Evolutionary conservation across 2,113 vertebrate genomes (phyloP).

Genomic region (Aegithalos caudatus): DNA sequence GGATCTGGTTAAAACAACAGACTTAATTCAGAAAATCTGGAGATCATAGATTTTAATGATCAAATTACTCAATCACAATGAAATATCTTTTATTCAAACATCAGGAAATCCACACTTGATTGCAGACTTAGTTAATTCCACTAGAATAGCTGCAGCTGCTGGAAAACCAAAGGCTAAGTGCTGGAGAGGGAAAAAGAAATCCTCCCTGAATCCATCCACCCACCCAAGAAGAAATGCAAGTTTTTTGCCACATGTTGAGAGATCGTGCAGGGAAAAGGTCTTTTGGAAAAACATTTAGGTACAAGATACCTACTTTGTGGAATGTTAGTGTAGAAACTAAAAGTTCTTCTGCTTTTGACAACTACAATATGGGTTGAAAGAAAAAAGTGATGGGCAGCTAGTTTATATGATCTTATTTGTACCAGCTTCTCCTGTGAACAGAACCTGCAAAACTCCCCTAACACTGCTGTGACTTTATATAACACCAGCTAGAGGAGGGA

Average conservation of each 20-base stretch:
- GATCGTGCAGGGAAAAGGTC: not conserved
- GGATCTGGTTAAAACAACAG: slow-evolving; percentile 20
- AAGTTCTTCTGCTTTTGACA: not conserved
- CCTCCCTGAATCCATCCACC: not conserved
- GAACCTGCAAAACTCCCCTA: not conserved
- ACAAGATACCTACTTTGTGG: not conserved
- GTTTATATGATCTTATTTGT: not conserved
- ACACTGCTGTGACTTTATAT: not conserved
- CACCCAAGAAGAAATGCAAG: not conserved
- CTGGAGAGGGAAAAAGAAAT: not conserved
- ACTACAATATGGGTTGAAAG: not conserved
- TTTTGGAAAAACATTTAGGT: not conserved
- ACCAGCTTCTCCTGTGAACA: not conserved
- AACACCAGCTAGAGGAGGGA: not conserved
- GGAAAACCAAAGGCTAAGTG: slow-evolving; percentile 1
- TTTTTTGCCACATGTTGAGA: not conserved
- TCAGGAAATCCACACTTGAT: slow-evolving; percentile 43
- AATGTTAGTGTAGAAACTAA: not conserved
- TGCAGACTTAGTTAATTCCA: slow-evolving; percentile 9
- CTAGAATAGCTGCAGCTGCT: slow-evolving; percentile 32
- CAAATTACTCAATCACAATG: slow-evolving; percentile 32
- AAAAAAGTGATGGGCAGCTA: not conserved
- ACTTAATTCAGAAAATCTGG: slow-evolving; percentile 54
- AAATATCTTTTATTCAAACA: slow-evolving; percentile 17
- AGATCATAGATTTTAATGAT: slow-evolving; percentile 11